Conservation (phyloP, 2,888 invertebrate genomes). For the Napeogenes inachia region DNA sequence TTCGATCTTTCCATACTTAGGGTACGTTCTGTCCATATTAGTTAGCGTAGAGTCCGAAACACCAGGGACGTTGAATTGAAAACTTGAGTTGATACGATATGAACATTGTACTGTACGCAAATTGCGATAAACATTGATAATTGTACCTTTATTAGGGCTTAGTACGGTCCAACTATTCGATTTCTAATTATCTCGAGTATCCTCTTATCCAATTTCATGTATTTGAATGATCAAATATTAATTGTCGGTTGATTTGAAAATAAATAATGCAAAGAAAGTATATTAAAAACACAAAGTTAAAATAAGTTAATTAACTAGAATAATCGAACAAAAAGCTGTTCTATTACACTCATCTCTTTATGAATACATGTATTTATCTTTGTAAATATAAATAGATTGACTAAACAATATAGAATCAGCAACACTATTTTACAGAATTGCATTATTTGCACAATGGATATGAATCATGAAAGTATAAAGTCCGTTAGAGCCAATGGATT, state of each 20-base stretch:
- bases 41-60: conserved; percentile 2
- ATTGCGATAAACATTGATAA: neutral
- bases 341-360: too few species aligned
- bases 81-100: conserved; percentile 2
- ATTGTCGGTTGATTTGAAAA: too few species aligned
- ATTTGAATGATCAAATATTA: too few species aligned
- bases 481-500: conserved; percentile 64
- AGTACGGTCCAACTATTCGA: neutral
- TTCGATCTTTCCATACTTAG: conserved; percentile 65
- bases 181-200: neutral
- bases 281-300: too few species aligned
- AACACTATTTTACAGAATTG: conserved; percentile 47
- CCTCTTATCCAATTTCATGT: too few species aligned
- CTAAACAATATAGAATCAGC: conserved; percentile 18
- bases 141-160: neutral
- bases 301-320: too few species aligned
- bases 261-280: too few species aligned
- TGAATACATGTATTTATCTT: neutral
- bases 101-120: conserved; percentile 3
- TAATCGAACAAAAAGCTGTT: too few species aligned
- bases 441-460: conserved; percentile 63
- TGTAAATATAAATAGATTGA: conserved; percentile 26
- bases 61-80: conserved; percentile 5
- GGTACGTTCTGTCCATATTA: conserved; percentile 45
- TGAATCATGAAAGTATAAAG: conserved; percentile 58